Conservation (phyloP, 2,113 vertebrate species). For the Cricetomys ansorgei region DNA sequence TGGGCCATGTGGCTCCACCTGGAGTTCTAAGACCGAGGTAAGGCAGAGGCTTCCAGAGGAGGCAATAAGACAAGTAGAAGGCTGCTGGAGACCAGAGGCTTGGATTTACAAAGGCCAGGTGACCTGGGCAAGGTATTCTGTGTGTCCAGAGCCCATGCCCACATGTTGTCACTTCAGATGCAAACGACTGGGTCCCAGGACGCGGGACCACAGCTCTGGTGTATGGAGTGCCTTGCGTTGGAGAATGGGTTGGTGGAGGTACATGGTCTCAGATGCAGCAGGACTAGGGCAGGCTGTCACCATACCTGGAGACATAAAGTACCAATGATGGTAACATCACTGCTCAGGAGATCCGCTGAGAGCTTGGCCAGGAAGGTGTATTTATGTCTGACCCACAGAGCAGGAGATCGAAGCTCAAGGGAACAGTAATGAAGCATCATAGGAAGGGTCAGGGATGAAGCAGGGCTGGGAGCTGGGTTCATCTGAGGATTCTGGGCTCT, state of each 20-base stretch:
- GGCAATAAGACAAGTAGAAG: background rate
- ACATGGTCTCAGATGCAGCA: background rate
- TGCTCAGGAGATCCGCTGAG: background rate
- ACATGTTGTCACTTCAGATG: background rate
- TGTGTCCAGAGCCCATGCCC: accelerated
- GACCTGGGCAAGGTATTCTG: background rate
- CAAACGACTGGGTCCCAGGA: accelerated
- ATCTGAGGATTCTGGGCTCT: accelerated
- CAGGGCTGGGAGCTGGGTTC: background rate
- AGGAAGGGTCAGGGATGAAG: accelerated
- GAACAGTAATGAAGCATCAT: accelerated
- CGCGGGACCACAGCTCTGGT: background rate
- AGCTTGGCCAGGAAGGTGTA: background rate
- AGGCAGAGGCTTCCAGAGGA: background rate
- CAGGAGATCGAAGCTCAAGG: background rate
- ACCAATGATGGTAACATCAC: background rate
- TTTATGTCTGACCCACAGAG: background rate
- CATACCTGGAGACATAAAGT: background rate
- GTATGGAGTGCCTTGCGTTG: background rate
- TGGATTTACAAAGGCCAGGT: background rate
- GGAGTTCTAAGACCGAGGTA: background rate
- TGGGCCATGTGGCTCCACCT: background rate
- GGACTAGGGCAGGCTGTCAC: too few species aligned
- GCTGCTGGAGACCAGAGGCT: background rate
- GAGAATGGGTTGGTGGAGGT: too few species aligned